Percentiles rank a stretch among this genome's conserved stretches.
phyloP scores from a whole-genome alignment of 2,113 vertebrate genomes.

The Vulpes lagopus region DNA sequence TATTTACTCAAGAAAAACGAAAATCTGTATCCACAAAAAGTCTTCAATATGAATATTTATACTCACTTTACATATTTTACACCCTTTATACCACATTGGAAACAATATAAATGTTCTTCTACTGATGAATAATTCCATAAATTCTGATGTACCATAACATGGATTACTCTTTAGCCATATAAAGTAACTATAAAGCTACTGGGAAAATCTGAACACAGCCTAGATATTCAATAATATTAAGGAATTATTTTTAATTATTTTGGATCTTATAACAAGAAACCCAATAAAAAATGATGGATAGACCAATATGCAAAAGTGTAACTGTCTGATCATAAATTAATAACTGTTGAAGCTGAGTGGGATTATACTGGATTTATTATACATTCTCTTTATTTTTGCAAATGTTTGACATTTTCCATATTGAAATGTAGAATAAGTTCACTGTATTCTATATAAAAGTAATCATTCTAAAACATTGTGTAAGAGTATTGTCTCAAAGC shows the following conservation, averaged over 20 bases:
- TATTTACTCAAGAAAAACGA: not conserved
- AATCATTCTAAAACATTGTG: not conserved
- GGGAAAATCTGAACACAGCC: not conserved
- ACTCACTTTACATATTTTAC: not conserved
- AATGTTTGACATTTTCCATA: not conserved
- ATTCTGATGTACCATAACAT: not conserved
- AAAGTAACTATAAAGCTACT: not conserved
- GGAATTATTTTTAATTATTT: not conserved
- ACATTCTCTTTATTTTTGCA: not conserved
- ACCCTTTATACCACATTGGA: not conserved
- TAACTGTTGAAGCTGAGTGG: not conserved
- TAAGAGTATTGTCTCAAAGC: not conserved
- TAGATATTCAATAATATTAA: not conserved
- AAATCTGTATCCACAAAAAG: not conserved
- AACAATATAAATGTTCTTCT: not conserved
- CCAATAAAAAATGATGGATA: not conserved
- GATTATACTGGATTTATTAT: not conserved
- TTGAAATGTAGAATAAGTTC: not conserved
- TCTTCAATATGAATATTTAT: not conserved
- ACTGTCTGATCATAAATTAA: not conserved
- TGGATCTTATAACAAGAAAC: not conserved
- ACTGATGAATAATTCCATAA: not conserved
- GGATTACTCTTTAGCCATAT: not conserved
- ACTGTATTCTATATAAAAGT: not conserved
- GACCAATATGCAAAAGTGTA: not conserved